Conservation (phyloP, 2,888 invertebrate species). For the Acanthosepion pharaonis region DNA sequence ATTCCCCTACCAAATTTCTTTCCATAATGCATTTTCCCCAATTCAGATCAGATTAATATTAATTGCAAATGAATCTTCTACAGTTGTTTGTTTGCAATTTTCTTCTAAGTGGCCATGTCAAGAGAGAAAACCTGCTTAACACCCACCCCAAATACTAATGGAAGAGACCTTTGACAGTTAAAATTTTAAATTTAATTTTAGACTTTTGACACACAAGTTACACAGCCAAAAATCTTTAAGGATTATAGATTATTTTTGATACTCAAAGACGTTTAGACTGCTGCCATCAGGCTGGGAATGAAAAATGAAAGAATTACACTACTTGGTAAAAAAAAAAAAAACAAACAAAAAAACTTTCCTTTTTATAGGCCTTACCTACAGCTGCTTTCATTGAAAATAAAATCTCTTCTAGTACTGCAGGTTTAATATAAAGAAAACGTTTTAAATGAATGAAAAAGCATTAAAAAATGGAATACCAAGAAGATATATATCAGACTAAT, state of each 20-base stretch:
- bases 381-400: neutral
- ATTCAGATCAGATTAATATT: too few relatives aligned
- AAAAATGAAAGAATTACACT: too few relatives aligned
- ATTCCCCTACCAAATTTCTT: too few relatives aligned
- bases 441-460: neutral
- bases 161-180: too few relatives aligned
- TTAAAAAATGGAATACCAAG: neutral
- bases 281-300: neutral
- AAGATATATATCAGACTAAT: neutral
- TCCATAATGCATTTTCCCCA: too few relatives aligned
- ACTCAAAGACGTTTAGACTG: accelerated
- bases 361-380: neutral
- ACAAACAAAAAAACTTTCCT: neutral
- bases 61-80: too few relatives aligned
- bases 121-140: too few relatives aligned
- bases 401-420: neutral
- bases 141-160: too few relatives aligned
- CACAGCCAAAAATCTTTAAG: neutral
- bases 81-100: too few relatives aligned
- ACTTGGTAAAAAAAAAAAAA: neutral
- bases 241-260: neutral
- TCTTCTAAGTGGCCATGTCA: too few relatives aligned
- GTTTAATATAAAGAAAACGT: neutral
- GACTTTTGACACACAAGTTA: neutral
- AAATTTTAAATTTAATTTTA: too few relatives aligned